Evolutionary conservation across 1,140 invertebrate species (phyloP), one percentile per base, ranked within the genome.

Genomic region (Heliconius melpomene): DNA sequence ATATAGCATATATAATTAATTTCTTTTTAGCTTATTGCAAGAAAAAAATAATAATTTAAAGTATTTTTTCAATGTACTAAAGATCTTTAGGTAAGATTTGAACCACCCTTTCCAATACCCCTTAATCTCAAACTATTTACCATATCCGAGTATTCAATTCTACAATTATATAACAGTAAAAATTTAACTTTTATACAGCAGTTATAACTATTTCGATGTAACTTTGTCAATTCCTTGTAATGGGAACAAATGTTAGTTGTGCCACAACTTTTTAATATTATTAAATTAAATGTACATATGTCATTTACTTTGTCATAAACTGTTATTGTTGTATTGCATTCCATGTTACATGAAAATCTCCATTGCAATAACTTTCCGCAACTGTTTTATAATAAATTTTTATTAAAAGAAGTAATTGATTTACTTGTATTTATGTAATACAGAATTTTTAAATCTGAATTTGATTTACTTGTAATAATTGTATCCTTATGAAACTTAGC

Each of bases 161-260:
- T 77, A 46, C 57, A 77, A 78, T 78, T 74, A 78, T 57, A 54
- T 78, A 78, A 78, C 72, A 77, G 57, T 36, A 78, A 52, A 74
- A 74, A 72, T 36, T 78, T 57, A 78, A 78, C 20, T 60, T 78
- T 32, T 78, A 78, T 73, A 78, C 54, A 78, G 77, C 52, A 40
- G 32, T 77, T 74, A 66, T 76, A 79, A 76, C 74, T 79, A 79
- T 79, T 79, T 79, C 79, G 79, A 79, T 79, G 79, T 79, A 79
- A 79, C 36, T 29, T 66, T 57, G 66, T 79, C 79, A 79, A 79
- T 76, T 79, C 74, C 79, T 76, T 26, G 29, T 54, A 40, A 72
- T 29, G 79, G 79, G 79, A 79, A 72, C 78, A 79, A 57, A 29
- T 29, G 23, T 26, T 29, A 66, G 60, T 66, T 66, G 57, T 26